Conservation (phyloP, 2,113 vertebrate genomes). For the Turnix velox region DNA sequence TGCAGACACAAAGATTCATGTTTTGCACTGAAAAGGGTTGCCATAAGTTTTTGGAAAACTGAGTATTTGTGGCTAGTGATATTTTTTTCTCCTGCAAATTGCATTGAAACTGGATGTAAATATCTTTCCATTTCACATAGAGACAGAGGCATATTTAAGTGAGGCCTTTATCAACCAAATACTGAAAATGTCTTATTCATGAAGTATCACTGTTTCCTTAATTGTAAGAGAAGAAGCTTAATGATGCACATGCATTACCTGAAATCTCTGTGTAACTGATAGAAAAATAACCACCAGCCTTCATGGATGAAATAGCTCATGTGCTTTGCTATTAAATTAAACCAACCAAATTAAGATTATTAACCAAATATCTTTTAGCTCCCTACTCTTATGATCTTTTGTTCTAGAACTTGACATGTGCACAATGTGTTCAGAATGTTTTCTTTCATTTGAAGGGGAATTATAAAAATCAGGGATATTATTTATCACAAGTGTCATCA, state of each 20-base stretch:
- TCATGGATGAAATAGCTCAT: neutral
- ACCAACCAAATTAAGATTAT: neutral
- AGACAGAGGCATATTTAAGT: neutral
- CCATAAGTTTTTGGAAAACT: neutral
- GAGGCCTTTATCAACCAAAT: neutral
- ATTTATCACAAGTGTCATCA: neutral
- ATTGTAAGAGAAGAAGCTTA: neutral
- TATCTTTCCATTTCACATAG: neutral
- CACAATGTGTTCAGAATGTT: neutral
- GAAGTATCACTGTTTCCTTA: neutral
- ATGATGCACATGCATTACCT: neutral
- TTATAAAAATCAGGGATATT: neutral
- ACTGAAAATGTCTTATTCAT: neutral
- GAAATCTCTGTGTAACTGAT: neutral
- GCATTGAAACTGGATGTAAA: neutral
- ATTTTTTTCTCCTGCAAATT: neutral
- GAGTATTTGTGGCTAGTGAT: neutral
- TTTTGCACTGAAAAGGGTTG: neutral
- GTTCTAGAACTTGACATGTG: neutral
- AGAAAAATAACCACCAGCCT: neutral
- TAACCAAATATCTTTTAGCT: neutral
- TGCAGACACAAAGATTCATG: neutral
- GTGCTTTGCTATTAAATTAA: neutral
- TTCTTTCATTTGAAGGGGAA: neutral
- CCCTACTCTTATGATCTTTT: neutral